Conservation (phyloP, 2,888 invertebrate species). For the Euzophera pinguis region DNA sequence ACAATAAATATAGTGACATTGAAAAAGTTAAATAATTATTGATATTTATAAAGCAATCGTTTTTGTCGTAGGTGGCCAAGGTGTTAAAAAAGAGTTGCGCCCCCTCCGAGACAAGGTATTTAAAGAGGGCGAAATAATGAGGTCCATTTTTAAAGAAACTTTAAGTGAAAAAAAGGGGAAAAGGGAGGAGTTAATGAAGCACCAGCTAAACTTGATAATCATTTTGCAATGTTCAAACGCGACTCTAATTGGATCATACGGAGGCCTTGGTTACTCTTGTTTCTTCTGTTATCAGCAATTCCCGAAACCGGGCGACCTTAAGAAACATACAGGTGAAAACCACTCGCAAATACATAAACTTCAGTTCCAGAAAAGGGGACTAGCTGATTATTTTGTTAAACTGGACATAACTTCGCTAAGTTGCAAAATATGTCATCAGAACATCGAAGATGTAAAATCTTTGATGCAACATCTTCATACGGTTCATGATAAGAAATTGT, state of each 20-base stretch:
- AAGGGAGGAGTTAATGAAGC: conserved; percentile 13
- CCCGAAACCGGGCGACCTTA: conserved; percentile 31
- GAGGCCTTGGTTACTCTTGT: conserved; percentile 35
- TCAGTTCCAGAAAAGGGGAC: conserved; percentile 16
- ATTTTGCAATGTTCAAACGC: conserved; percentile 38
- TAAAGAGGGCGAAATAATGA: not conserved
- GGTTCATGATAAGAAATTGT: conserved; percentile 33
- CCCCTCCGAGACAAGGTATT: not conserved
- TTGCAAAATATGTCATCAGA: conserved; percentile 23
- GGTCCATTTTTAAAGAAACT: conserved; percentile 5
- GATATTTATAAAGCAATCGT: conserved; percentile 2
- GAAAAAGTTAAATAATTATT: not conserved
- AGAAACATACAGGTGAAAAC: conserved; percentile 30
- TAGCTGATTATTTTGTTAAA: conserved; percentile 21
- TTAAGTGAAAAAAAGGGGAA: not conserved
- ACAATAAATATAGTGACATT: too few species aligned
- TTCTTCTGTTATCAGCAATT: conserved; percentile 33
- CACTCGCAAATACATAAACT: conserved; percentile 21
- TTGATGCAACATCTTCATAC: conserved; percentile 36
- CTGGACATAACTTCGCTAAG: conserved; percentile 15
- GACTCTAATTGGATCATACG: conserved; percentile 34
- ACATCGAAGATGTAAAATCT: conserved; percentile 26
- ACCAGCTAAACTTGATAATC: conserved; percentile 23
- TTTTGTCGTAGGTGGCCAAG: conserved; percentile 22
- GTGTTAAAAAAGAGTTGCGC: conserved; percentile 19